Evolutionary conservation across 2,797 vertebrate genomes (phyloP).

Genomic region (Pristis pectinata): DNA sequence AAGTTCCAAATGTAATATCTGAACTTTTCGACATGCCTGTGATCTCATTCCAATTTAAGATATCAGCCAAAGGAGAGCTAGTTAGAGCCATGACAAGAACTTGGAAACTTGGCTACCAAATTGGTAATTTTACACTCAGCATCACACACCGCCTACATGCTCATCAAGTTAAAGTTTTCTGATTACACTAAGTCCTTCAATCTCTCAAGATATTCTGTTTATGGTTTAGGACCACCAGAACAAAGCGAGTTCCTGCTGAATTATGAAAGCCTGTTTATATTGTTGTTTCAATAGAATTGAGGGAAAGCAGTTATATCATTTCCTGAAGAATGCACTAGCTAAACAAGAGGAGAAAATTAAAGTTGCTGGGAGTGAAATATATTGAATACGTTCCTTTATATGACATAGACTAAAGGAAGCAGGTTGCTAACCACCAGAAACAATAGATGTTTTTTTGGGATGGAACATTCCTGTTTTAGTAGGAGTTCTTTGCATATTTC

Average conservation of each 20-base stretch:
- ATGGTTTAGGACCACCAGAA: neutral
- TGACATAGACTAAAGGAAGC: neutral
- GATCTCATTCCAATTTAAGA: constrained; percentile 31
- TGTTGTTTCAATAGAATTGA: neutral
- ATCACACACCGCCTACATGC: neutral
- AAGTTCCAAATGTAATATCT: constrained; percentile 36
- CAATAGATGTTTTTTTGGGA: neutral
- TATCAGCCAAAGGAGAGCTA: constrained; percentile 30
- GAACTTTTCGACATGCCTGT: constrained; percentile 4
- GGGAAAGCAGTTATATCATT: neutral
- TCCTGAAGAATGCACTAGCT: neutral
- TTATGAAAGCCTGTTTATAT: neutral
- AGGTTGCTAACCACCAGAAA: neutral
- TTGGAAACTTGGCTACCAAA: constrained; percentile 34
- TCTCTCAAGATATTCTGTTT: neutral
- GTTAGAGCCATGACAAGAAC: constrained; percentile 20
- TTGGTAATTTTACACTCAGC: constrained; percentile 23
- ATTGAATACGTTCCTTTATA: neutral
- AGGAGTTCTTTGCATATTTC: neutral
- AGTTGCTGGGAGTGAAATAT: neutral
- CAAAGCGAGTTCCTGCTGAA: constrained; percentile 13
- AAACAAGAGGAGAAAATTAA: neutral
- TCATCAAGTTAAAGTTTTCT: constrained; percentile 35
- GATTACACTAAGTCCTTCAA: neutral
- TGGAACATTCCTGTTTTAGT: neutral